A percentile compares a stretch with the other conserved stretches of the same genome.
Conservation (phyloP, 2,888 invertebrate genomes). For the Cephus pulcher region DNA sequence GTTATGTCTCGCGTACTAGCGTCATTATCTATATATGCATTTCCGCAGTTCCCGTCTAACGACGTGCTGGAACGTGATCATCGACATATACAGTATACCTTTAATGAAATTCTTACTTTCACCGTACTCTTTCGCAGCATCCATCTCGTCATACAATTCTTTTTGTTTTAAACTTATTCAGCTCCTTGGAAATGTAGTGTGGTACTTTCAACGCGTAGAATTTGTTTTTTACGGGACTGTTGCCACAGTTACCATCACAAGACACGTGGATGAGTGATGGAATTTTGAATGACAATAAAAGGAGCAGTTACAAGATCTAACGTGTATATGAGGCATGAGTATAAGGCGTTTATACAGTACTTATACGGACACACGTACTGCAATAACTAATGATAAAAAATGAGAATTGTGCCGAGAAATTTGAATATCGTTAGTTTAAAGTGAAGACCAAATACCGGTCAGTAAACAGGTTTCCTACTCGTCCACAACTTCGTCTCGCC, state of each 20-base stretch:
- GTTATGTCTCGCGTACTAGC: neutral
- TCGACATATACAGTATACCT: slow-evolving; percentile 27
- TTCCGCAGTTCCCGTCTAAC: neutral
- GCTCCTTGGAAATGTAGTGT: neutral
- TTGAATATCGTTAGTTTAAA: neutral
- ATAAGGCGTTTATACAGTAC: neutral
- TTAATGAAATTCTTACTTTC: slow-evolving; percentile 52
- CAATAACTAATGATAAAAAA: neutral
- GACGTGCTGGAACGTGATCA: slow-evolving; percentile 17
- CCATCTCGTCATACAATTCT: slow-evolving; percentile 4
- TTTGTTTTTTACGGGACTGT: neutral
- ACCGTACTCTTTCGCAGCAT: slow-evolving; percentile 35
- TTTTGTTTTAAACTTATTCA: neutral
- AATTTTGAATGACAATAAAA: too few species aligned
- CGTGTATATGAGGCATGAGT: neutral
- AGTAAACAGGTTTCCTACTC: neutral
- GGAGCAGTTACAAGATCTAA: neutral
- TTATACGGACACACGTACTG: neutral
- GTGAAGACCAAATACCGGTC: neutral
- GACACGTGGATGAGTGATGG: neutral
- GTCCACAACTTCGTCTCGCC: neutral
- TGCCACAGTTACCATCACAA: neutral
- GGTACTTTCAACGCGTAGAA: neutral
- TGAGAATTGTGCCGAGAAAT: neutral
- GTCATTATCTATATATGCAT: neutral